Base-by-base conservation (phyloP, 2,797 vertebrate genomes). In the Carapus acus region DNA sequence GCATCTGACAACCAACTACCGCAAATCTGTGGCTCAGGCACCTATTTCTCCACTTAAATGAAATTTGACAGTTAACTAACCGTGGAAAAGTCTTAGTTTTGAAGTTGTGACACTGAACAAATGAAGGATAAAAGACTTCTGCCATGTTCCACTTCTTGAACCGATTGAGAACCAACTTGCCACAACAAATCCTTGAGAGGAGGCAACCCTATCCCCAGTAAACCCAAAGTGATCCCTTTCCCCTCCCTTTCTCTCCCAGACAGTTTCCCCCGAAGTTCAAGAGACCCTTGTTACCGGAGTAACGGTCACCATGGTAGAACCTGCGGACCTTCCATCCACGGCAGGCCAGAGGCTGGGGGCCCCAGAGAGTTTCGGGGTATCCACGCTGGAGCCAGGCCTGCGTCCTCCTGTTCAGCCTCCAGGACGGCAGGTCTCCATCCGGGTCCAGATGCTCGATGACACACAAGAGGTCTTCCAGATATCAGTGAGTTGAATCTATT, bases 371-470 rank as follows among this genome's bases (percentile, higher is more conserved):
- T 88, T 90, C 19, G 94, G 94, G 21, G 91, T 98, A 83, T 96
- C 94, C 79, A 95, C 95, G 18, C 84, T 98, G 86, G 94, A 97
- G 80, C 92, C 92, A 2, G 94, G 93, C 38, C 86, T 90, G 76
- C 92, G 90, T 44, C 87, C 86, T 4, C 91, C 91, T 4, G 33
- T 62, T 11, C 91, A 90, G 39, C 81, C 90, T 37, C 88, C 91
- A 0, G 94, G 95, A 16, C 90, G 92, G 48, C 90, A 88, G 21
- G 53, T 93, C 64, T 87, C 93, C 59, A 85, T 97, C 70, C 87
- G 92, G 80, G 91, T 98, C 48, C 93, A 93, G 83, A 91, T 98
- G 92, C 86, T 98, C 54, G 95, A 97, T 56, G 94, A 98, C 79
- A 90, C 92, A 0, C 92, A 94, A 79, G 94, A 98, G 83, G 91